phyloP scores from a whole-genome alignment of 92 coral and sea anemone species.

The Phenganax stokvisi region DNA sequence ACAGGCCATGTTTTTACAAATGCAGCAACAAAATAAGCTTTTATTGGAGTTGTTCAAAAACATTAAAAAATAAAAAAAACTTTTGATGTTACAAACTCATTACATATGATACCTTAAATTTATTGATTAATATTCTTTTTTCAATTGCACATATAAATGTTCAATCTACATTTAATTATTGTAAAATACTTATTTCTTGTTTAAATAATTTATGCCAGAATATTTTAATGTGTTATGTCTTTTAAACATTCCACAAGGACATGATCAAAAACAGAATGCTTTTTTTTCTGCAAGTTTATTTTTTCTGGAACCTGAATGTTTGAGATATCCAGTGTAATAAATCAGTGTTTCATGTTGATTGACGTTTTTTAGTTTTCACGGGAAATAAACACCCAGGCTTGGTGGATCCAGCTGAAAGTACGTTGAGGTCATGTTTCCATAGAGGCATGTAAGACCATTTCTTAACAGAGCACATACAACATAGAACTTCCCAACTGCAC shows the following conservation, averaged over 20 bases:
- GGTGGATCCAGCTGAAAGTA: constrained; percentile 16
- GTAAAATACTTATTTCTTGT: background rate
- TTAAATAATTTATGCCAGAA: background rate
- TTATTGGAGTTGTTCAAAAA: constrained; percentile 3
- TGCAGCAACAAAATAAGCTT: constrained; percentile 21
- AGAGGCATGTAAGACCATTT: background rate
- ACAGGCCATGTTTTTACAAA: constrained; percentile 25
- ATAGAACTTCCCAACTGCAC: constrained; percentile 2
- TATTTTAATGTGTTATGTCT: background rate
- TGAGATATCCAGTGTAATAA: too few relatives aligned
- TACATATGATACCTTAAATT: background rate
- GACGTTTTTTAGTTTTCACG: background rate
- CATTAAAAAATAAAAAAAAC: background rate
- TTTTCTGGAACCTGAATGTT: too few relatives aligned
- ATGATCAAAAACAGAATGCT: too few relatives aligned
- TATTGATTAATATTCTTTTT: background rate
- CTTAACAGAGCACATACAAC: background rate
- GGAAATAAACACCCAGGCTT: background rate
- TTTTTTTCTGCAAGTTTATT: too few relatives aligned
- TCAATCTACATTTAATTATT: background rate
- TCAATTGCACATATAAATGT: background rate
- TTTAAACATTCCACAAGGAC: background rate
- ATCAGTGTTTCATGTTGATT: too few relatives aligned
- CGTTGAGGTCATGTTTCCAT: background rate
- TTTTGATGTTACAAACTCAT: background rate